A percentile compares a stretch with the other conserved stretches of the same genome.
These are phyloP conservation scores for Sapajus apella DNA, from an alignment of 2,113 vertebrate species.

Conservation along the genomic window DNA sequence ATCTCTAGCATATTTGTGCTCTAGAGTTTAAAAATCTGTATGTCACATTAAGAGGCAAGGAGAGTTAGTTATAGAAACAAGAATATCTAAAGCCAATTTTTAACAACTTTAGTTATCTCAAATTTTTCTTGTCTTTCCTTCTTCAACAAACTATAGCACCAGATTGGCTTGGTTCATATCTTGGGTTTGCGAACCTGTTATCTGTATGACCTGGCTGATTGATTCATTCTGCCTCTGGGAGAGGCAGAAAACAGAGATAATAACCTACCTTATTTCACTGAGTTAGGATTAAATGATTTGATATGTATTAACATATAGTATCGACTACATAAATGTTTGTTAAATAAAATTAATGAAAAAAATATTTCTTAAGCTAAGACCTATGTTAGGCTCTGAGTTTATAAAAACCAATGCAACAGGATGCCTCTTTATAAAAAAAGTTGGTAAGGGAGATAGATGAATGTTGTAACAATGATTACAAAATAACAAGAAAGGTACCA, in stretches of 20 bases:
- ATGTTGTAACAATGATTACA: neutral
- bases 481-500: neutral
- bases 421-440: neutral
- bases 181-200: neutral
- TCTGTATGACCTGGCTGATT: neutral
- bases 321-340: neutral
- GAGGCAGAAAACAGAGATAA: neutral
- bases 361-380: neutral
- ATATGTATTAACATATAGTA: neutral
- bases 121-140: neutral
- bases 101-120: neutral
- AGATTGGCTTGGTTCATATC: neutral
- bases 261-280: neutral
- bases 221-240: neutral
- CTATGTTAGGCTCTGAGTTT: neutral
- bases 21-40: neutral
- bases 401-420: neutral
- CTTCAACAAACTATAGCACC: neutral
- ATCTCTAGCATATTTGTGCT: neutral
- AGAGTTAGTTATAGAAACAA: slow-evolving; percentile 23
- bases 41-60: neutral
- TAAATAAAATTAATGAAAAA: slow-evolving; percentile 6
- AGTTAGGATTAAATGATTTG: neutral
- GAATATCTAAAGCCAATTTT: neutral
- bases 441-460: neutral